phyloP scores from a whole-genome alignment of 2,888 invertebrate genomes.

The Microctonus brassicae region DNA sequence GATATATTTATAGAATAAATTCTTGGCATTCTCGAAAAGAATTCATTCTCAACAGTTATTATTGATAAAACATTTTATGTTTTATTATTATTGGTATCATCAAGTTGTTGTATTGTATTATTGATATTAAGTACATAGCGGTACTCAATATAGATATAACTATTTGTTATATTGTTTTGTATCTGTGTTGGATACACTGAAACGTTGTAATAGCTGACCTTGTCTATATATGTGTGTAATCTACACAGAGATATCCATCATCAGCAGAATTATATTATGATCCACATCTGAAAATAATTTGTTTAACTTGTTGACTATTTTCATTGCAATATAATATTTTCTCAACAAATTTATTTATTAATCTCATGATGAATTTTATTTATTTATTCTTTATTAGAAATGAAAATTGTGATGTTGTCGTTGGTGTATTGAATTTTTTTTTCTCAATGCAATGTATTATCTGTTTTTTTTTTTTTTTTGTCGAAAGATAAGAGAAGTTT shows the following conservation, averaged over 20 bases:
- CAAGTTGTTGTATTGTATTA: neutral
- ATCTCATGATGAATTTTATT: too few relatives aligned
- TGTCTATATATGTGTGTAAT: too few relatives aligned
- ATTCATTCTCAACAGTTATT: neutral
- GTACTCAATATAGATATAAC: neutral
- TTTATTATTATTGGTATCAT: neutral
- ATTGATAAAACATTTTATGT: neutral
- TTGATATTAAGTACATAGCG: neutral
- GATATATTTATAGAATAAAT: neutral
- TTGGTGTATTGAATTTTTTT: neutral
- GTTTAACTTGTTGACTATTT: too few relatives aligned
- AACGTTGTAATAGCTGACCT: too few relatives aligned
- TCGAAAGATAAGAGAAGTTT: neutral
- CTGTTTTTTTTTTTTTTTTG: neutral
- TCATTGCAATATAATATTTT: too few relatives aligned
- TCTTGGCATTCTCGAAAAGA: neutral
- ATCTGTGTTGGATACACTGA: too few relatives aligned
- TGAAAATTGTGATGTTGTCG: too few relatives aligned
- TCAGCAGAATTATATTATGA: too few relatives aligned
- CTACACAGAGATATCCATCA: too few relatives aligned
- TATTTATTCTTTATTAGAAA: too few relatives aligned
- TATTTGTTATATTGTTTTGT: neutral
- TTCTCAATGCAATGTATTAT: neutral
- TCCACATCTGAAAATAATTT: too few relatives aligned
- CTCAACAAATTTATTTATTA: too few relatives aligned